These are phyloP conservation scores for Ceyx margarethae DNA, from an alignment of 2,113 vertebrate species.

Conservation along the genomic window DNA sequence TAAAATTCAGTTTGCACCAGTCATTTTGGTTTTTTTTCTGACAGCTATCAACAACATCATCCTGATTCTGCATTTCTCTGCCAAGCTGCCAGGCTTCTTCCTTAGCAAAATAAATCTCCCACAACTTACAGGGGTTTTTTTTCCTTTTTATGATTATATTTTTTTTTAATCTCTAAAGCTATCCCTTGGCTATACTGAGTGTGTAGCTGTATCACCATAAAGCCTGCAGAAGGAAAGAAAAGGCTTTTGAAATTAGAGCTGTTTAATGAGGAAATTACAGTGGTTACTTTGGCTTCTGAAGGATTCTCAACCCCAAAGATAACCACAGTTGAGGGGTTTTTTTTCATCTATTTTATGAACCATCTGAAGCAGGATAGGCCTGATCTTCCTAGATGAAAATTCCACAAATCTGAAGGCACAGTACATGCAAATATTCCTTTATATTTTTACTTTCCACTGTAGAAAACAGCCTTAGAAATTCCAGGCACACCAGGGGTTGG, in stretches of 20 bases:
- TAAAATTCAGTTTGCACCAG: constrained; percentile 17
- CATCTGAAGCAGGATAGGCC: background rate
- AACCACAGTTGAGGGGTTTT: background rate
- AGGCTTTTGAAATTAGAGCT: background rate
- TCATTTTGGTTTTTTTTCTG: background rate
- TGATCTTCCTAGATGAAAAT: background rate
- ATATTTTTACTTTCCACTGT: too few relatives aligned
- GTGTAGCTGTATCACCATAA: background rate
- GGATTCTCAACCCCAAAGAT: background rate
- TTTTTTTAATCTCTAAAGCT: background rate
- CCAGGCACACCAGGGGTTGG: background rate
- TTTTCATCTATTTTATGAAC: constrained; percentile 5
- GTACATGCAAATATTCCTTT: background rate
- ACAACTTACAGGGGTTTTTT: background rate
- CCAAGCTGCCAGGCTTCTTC: background rate
- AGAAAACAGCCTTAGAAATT: too few relatives aligned
- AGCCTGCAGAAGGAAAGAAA: background rate
- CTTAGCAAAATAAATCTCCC: constrained; percentile 31
- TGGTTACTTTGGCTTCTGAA: background rate
- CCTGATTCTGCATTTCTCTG: background rate
- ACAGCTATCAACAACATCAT: constrained; percentile 18
- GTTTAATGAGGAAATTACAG: constrained; percentile 35
- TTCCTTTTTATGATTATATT: too few relatives aligned
- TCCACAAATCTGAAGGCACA: background rate
- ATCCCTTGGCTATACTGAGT: background rate